Evolutionary conservation across 2,113 vertebrate species (phyloP).

Genomic region (Chascanopsetta lugubris): DNA sequence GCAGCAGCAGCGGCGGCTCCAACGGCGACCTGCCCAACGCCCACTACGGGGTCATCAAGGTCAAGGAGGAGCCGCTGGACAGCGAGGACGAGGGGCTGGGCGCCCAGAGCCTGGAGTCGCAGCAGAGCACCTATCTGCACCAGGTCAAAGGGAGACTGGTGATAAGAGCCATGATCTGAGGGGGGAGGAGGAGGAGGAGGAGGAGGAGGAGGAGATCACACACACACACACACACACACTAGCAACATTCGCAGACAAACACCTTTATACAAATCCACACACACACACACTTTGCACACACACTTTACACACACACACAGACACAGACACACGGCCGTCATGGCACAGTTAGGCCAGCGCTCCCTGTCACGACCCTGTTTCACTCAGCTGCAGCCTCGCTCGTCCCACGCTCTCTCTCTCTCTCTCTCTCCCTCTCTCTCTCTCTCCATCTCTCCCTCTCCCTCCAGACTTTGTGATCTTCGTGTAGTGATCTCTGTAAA

Average conservation of each 20-base stretch:
- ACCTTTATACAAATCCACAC: conserved; percentile 39
- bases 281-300: conserved; percentile 42
- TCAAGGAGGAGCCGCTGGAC: conserved; percentile 94
- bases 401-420: conserved; percentile 55
- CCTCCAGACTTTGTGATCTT: conserved; percentile 76
- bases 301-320: conserved; percentile 14
- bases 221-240: conserved; percentile 54
- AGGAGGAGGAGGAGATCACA: conserved; percentile 59
- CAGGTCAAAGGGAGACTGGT: conserved; percentile 97
- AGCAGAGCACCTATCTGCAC: conserved; percentile 93
- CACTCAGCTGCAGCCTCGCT: conserved; percentile 50
- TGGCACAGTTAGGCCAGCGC: conserved; percentile 66
- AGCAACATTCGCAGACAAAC: conserved; percentile 61
- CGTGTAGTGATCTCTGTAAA: conserved; percentile 79
- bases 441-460: no score
- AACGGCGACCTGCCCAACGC: conserved; percentile 79
- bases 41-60: conserved; percentile 88
- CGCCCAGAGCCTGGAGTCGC: conserved; percentile 86
- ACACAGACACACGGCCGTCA: conserved; percentile 43
- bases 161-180: conserved; percentile 96
- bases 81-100: conserved; percentile 90
- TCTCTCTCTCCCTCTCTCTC: conserved; percentile 58
- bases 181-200: conserved; percentile 47
- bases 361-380: conserved; percentile 43
- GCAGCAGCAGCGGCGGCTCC: conserved; percentile 74